Base-by-base conservation (phyloP, 1,140 invertebrate genomes). In the Drosophila lacteicornis region DNA sequence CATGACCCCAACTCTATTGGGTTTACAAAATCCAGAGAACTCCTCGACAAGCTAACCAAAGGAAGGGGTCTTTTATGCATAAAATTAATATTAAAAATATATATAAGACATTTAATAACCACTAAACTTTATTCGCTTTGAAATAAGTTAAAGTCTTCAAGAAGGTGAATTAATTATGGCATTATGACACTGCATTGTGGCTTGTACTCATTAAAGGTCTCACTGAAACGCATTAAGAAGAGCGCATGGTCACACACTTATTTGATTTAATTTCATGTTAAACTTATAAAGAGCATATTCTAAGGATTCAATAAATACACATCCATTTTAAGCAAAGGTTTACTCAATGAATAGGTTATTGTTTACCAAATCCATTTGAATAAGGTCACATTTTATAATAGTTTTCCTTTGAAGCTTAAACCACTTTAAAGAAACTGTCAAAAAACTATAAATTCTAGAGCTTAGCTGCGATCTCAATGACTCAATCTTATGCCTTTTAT, bases 41-140 rank as follows among this genome's bases (percentile, higher is more conserved):
- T 33, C 33, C 33, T 8, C 55, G 30, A 47, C 46, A 61, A 61
- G 65, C 50, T 50, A 68, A 60, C 38, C 13, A 25, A 7, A 22
- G 36, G 12, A 38, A 38, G 51, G 33, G 17, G 6, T 4, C 0
- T 13, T 36, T 36, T n/a, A 13, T 33, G 9, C 1, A 55, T 0
- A 17, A 36, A 36, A 38, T 9, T 5, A 8, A 43, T 43, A 17
- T 43, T 3, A 43, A 9, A 43, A 22, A 3, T 4, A 22, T 25
- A 25, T 9, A 4, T 15, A 55, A 38, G 36, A 2, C 33, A 36
- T 11, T 36, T 11, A 11, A 36, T 12, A 11, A 11, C 3, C 13
- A 8, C 0, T 6, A n/a, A 8, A 25, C 1, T 6, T 33, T 33
- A 12, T 25, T 4, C 2, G 1, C 2, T 36, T 53, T 13, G 12